Conservation (phyloP, 2,113 vertebrate genomes). For the Piaya cayana region DNA sequence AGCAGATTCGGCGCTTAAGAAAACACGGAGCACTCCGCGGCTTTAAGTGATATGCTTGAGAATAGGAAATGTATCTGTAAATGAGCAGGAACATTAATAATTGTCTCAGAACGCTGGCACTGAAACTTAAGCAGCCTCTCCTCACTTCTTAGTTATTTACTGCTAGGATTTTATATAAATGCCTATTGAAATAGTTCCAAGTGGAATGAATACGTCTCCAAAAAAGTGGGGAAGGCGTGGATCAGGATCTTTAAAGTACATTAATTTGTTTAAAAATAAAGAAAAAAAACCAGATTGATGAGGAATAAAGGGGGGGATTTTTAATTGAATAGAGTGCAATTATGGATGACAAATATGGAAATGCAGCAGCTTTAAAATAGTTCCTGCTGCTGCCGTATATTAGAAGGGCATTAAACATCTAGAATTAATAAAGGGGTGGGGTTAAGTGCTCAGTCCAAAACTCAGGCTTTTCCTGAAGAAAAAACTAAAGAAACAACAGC, state of each 20-base stretch:
- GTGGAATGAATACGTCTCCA: not conserved
- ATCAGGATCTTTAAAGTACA: not conserved
- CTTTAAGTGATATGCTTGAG: not conserved
- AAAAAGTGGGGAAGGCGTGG: not conserved
- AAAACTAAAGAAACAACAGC: not conserved
- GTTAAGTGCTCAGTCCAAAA: conserved; percentile 22
- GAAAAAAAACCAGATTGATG: not conserved
- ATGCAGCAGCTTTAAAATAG: not conserved
- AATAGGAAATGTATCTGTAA: conserved; percentile 7
- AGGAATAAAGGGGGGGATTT: not conserved
- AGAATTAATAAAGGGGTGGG: conserved; percentile 48
- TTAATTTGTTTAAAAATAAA: not conserved
- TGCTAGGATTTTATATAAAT: conserved; percentile 34
- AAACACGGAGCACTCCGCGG: not conserved
- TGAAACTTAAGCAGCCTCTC: conserved; percentile 14
- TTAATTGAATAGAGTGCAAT: not conserved
- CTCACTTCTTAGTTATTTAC: conserved; percentile 49
- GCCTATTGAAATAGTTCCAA: conserved; percentile 51
- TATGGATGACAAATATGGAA: not conserved
- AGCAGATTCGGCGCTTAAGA: conserved; percentile 6
- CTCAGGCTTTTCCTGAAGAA: not conserved
- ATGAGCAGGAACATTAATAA: conserved; percentile 21
- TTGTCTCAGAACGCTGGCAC: conserved; percentile 21
- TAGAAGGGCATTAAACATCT: not conserved
- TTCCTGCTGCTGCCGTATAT: not conserved